Conservation (phyloP, 92 coral and sea anemone species). For the Muricea muricata region DNA sequence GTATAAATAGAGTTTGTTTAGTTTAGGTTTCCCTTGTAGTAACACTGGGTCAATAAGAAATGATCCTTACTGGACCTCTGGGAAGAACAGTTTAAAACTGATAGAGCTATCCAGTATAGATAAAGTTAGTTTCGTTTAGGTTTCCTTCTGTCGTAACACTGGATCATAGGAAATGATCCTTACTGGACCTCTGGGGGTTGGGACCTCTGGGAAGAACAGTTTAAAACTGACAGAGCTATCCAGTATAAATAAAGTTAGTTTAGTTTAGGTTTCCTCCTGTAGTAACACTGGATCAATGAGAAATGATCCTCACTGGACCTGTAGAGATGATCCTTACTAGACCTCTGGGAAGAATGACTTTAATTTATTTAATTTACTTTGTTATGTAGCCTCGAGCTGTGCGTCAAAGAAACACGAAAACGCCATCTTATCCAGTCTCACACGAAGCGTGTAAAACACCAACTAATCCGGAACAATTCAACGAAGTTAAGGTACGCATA, state of each 20-base stretch:
- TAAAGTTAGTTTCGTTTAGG: not conserved
- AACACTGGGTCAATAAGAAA: not conserved
- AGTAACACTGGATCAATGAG: not conserved
- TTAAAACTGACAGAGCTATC: not conserved
- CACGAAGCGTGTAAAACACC: not conserved
- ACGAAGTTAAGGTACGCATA: not conserved
- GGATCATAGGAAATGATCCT: not conserved
- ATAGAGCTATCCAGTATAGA: not conserved
- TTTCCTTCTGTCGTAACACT: not conserved
- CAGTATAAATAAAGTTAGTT: not conserved
- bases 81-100: not conserved
- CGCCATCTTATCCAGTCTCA: not conserved
- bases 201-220: not conserved
- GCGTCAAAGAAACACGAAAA: not conserved
- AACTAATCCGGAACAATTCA: not conserved
- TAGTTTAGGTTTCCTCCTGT: not conserved
- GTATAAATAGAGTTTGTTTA: not conserved
- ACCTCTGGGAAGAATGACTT: not conserved
- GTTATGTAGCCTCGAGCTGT: not conserved
- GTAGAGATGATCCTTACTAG: not conserved
- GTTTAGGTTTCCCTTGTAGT: not conserved
- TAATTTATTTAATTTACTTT: not conserved
- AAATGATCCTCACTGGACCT: not conserved
- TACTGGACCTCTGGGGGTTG: not conserved
- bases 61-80: not conserved